Conservation (phyloP, 1,140 invertebrate species). For the Drosophila nasuta region DNA sequence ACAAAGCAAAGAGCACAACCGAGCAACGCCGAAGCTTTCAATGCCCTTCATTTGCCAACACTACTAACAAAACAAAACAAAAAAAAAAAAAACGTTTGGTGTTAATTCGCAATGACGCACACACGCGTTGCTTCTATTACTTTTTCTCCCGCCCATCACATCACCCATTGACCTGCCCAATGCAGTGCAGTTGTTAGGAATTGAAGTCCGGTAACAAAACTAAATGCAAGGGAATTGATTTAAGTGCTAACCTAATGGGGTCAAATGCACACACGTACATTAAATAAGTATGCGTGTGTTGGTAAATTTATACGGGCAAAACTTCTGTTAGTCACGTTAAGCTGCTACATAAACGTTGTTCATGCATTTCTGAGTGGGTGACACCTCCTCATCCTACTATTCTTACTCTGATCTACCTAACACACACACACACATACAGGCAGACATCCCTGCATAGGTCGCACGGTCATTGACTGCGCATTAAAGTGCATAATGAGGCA, state of each 20-base stretch:
- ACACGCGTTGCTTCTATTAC: neutral
- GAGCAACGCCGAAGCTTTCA: slow-evolving; percentile 52
- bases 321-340: slow-evolving; percentile 20
- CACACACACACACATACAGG: neutral
- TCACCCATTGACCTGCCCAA: neutral
- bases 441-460: neutral
- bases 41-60: slow-evolving; percentile 59
- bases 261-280: slow-evolving; percentile 31
- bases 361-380: slow-evolving; percentile 25
- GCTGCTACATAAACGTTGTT: slow-evolving; percentile 29
- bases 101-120: slow-evolving; percentile 51
- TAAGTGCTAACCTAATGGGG: slow-evolving; percentile 52
- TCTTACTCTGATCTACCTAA: neutral
- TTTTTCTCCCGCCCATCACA: neutral
- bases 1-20: slow-evolving; percentile 17
- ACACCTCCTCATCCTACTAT: neutral
- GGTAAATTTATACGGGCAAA: neutral
- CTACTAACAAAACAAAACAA: neutral
- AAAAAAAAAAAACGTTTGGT: neutral
- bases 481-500: slow-evolving; percentile 51
- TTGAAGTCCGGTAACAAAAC: slow-evolving; percentile 40
- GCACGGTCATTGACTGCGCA: slow-evolving; percentile 53
- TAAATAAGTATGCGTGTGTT: neutral
- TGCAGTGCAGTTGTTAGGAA: slow-evolving; percentile 14
- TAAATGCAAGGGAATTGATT: slow-evolving; percentile 44